Evolutionary conservation across 1,140 invertebrate species (phyloP).

Genomic region (Zaprionus taronus): DNA sequence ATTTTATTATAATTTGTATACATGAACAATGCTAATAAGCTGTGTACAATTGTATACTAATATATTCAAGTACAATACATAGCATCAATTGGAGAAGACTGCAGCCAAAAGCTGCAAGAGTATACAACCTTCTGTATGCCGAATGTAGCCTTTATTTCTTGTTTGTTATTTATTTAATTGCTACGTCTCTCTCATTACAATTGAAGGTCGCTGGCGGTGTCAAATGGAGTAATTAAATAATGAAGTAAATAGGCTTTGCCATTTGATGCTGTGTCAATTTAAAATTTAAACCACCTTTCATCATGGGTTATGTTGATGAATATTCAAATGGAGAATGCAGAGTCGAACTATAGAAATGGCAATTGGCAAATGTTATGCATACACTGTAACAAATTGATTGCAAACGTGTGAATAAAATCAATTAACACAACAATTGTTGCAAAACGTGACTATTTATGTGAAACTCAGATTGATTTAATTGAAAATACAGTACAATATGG

Average conservation of each 20-base stretch:
- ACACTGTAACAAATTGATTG: conserved; percentile 15
- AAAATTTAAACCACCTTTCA: background rate
- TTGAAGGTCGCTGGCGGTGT: background rate
- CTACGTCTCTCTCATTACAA: background rate
- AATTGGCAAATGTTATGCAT: conserved; percentile 4
- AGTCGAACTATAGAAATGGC: background rate
- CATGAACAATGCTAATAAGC: too few species aligned
- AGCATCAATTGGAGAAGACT: too few species aligned
- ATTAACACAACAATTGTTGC: conserved; percentile 34
- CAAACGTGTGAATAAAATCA: conserved; percentile 28
- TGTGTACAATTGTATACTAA: too few species aligned
- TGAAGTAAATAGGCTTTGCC: background rate
- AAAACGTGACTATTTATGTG: conserved; percentile 42
- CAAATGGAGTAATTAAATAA: background rate
- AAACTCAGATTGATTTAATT: conserved; percentile 37
- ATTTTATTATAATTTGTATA: too few species aligned
- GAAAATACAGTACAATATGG: conserved; percentile 25
- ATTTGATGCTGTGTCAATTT: background rate
- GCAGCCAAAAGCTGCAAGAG: too few species aligned
- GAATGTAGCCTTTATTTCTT: too few species aligned
- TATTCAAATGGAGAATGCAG: background rate
- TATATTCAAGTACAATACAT: too few species aligned
- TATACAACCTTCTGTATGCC: too few species aligned
- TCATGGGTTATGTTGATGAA: background rate
- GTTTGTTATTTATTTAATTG: background rate